Evolutionary conservation across 1,140 invertebrate genomes (phyloP), one percentile per base, ranked within the genome.

Genomic region (Bombus sibiricus): DNA sequence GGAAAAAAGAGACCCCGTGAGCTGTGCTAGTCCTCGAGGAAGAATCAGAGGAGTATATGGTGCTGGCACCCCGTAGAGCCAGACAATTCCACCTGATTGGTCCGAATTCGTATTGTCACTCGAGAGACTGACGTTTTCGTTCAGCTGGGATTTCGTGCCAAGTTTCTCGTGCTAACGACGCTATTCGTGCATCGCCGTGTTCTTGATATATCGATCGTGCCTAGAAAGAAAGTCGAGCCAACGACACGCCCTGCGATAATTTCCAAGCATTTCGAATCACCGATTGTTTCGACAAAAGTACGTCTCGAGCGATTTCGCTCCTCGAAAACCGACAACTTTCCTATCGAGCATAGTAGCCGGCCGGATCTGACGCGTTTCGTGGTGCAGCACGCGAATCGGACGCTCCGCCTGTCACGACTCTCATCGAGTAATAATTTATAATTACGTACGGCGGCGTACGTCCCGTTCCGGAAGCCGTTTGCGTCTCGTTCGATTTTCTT

Each of bases 31-130:
- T 57, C 73, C 71, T 82, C 32, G 59, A 78, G 79, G 53, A 85
- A 83, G 82, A 79, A 86, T 69, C 85, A 39, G 78, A 91, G 66
- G 79, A 90, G 79, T 75, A 72, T 62, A 77, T 71, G 82, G 88
- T 68, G 76, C 69, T 80, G 89, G 90, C 91, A 87, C 93, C 93
- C 93, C 86, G 91, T 86, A 79, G 93, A 62, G 92, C 71, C 83
- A 79, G 68, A 94, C 93, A 94, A 94, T 94, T 93, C 92, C 93
- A 94, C 93, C 93, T 94, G 93, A 94, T 94, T 94, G 93, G 91
- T 91, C 88, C 89, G 84, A 92, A 93, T 91, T 91, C 90, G 91
- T 91, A 90, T 93, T 93, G 92, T 90, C 86, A 81, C 84, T 87
- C 78, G 64, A 62, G 37, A 84, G 86, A 86, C 82, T 90, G 88